Base-by-base conservation (phyloP, 2,113 vertebrate genomes). In the Vimba vimba region DNA sequence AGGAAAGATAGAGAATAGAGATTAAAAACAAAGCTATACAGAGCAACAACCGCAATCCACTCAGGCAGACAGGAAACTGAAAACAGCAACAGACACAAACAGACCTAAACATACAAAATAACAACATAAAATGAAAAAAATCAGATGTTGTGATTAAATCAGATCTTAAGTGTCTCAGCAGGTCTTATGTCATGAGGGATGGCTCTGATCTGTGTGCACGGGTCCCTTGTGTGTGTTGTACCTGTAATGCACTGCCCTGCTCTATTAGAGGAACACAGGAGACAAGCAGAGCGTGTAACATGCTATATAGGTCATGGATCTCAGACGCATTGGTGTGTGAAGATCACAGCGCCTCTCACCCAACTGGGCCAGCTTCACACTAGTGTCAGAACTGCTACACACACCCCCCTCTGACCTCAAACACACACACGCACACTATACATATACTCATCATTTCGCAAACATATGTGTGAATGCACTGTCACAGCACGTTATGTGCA, bases 271-370 rank as follows among this genome's bases (percentile, higher is more conserved):
- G 92, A 90, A 90, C 92, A 91, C 83, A 88, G 89, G 88, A 88
- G 92, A 90, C 92, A 92, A 95, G 92, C 88, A 60, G 90, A 93
- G 91, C 91, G 85, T 93, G 92, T 94, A 94, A 94, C 92, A 79
- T 93, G 94, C 90, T 94, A 94, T 94, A 94, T 95, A 94, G 93
- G 94, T 94, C 94, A 95, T 94, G 93, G 92, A 94, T 94, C 92
- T 93, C 75, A 85, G 90, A 93, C 83, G 92, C 94, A 95, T 93
- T 86, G 92, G 92, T 93, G 94, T 93, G 92, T 95, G 92, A 94
- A 94, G 93, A 95, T 94, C 93, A 94, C 88, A 86, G 91, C 86
- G 87, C 90, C 92, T 91, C 87, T 86, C 62, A 45, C 86, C 82
- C 76, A 86, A 79, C 62, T 85, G 78, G 86, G 73, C 52, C 30